Percentiles rank a stretch among this genome's conserved stretches.
phyloP scores from a whole-genome alignment of 2,888 invertebrate species.

The Caenorhabditis afra region DNA sequence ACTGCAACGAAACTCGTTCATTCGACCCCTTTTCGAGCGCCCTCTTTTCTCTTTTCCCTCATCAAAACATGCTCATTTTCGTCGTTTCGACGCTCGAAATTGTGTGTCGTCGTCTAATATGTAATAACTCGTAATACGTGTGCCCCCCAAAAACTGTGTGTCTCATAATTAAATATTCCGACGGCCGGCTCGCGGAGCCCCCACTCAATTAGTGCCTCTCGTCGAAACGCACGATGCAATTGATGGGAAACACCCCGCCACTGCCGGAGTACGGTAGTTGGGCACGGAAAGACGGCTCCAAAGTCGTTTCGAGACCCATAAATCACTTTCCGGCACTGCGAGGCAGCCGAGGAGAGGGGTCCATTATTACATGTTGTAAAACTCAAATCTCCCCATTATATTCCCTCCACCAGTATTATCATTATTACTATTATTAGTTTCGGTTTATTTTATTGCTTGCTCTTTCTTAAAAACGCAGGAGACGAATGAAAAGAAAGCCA shows the following conservation, averaged over 20 bases:
- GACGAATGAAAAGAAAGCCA: slow-evolving; percentile 7
- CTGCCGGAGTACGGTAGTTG: slow-evolving; percentile 11
- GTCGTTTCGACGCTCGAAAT: slow-evolving; percentile 1
- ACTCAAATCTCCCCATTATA: slow-evolving; percentile 19
- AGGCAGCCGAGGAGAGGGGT: too few species aligned
- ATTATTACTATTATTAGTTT: slow-evolving; percentile 38
- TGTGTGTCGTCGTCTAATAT: slow-evolving; percentile 7
- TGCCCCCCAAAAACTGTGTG: not conserved
- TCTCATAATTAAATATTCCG: slow-evolving; percentile 54
- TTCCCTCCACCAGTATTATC: not conserved
- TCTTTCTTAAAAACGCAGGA: slow-evolving; percentile 10
- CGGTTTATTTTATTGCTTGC: slow-evolving; percentile 28
- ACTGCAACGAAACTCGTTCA: slow-evolving; percentile 85
- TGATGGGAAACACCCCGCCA: too few species aligned
- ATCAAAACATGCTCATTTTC: slow-evolving; percentile 49
- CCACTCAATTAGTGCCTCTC: slow-evolving; percentile 37
- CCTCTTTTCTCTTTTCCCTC: slow-evolving; percentile 17
- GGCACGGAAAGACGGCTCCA: too few species aligned
- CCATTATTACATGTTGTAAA: slow-evolving; percentile 56
- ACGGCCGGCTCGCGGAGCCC: slow-evolving; percentile 14
- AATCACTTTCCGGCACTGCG: slow-evolving; percentile 22
- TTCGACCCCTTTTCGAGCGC: not conserved
- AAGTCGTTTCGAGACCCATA: slow-evolving; percentile 11
- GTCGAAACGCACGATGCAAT: not conserved
- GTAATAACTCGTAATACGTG: slow-evolving; percentile 21